Conservation (phyloP, 1,140 invertebrate species). For the Panagrolaimus sp. region DNA sequence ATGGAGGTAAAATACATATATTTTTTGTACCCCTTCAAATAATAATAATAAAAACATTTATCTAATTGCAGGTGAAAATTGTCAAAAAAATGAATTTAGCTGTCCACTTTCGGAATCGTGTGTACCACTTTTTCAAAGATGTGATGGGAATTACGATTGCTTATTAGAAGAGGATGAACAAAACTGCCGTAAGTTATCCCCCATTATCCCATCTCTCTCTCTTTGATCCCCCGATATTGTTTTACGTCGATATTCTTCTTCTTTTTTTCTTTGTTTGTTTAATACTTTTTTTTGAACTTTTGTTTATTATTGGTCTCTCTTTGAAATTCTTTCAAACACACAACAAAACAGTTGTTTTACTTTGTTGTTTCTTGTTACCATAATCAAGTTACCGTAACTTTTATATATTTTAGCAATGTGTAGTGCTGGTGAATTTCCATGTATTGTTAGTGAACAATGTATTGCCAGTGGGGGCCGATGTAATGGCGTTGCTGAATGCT, state of each 20-base stretch:
- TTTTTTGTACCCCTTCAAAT: neutral
- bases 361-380: too few relatives aligned
- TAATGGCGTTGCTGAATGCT: constrained; percentile 53
- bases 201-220: too few relatives aligned
- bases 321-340: too few relatives aligned
- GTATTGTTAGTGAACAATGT: constrained; percentile 55
- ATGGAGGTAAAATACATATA: constrained; percentile 23
- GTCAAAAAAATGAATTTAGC: constrained; percentile 36
- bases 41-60: neutral
- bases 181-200: constrained; percentile 55
- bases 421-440: constrained; percentile 52
- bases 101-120: constrained; percentile 55
- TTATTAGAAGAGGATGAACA: constrained; percentile 59
- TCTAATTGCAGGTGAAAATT: neutral
- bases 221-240: too few relatives aligned
- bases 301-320: too few relatives aligned
- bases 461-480: constrained; percentile 51
- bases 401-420: constrained; percentile 49
- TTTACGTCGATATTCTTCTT: too few relatives aligned
- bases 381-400: too few relatives aligned
- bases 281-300: too few relatives aligned
- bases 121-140: constrained; percentile 46
- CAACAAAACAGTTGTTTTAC: too few relatives aligned
- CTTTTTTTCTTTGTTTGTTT: too few relatives aligned
- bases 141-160: constrained; percentile 57